Evolutionary conservation across 2,113 vertebrate species (phyloP).

Genomic region (Tragelaphus strepsiceros): DNA sequence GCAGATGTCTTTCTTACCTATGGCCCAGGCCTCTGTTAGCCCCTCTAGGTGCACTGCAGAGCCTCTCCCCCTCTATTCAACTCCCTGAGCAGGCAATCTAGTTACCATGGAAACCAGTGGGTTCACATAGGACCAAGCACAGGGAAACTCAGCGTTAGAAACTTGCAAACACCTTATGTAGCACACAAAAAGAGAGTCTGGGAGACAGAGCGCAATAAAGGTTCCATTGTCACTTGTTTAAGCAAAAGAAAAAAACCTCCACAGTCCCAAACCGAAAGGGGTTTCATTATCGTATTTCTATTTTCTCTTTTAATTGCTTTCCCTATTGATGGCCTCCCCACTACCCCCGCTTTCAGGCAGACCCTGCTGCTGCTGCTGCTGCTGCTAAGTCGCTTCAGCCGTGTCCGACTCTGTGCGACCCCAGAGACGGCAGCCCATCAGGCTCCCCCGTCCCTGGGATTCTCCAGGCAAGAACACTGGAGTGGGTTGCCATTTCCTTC

Average conservation of each 20-base stretch:
- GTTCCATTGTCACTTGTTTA: not conserved
- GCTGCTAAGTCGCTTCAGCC: no score
- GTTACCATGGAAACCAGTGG: slow-evolving; percentile 67
- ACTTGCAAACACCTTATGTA: not conserved
- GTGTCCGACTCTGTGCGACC: no score
- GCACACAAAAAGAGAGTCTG: not conserved
- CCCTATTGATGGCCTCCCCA: not conserved
- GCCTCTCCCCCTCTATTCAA: not conserved
- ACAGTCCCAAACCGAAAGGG: not conserved
- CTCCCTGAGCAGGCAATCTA: not conserved
- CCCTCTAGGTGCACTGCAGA: not conserved
- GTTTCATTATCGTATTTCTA: not conserved
- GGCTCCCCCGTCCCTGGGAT: no score
- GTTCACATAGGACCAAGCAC: slow-evolving; percentile 41
- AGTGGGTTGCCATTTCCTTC: no score
- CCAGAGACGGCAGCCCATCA: no score
- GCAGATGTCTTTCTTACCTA: not conserved
- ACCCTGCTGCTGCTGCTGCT: not conserved
- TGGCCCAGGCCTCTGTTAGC: not conserved
- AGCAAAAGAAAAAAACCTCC: not conserved
- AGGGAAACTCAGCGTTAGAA: slow-evolving; percentile 8
- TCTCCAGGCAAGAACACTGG: no score
- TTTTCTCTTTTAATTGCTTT: not conserved
- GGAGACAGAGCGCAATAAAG: not conserved
- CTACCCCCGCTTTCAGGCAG: not conserved